Conservation (phyloP, 2,113 vertebrate genomes). For the Maccullochella peelii region DNA sequence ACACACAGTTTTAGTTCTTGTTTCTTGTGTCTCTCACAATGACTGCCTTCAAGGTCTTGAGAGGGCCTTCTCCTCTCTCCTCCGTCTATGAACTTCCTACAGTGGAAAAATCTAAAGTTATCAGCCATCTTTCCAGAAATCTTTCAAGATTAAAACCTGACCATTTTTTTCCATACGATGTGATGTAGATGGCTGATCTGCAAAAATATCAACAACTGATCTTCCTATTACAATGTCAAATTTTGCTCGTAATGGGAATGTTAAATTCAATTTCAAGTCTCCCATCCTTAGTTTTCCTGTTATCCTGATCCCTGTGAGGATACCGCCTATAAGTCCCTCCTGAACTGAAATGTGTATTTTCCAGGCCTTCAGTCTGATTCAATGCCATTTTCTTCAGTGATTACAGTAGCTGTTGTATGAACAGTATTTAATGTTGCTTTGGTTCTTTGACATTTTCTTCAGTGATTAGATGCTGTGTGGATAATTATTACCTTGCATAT, state of each 20-base stretch:
- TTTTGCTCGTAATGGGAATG: background rate
- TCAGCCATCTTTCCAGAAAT: background rate
- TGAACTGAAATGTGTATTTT: background rate
- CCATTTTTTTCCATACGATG: background rate
- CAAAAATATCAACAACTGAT: too few species aligned
- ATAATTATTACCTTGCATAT: slow-evolving; percentile 19
- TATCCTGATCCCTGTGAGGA: background rate
- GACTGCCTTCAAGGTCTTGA: background rate
- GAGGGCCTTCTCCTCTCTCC: too few species aligned
- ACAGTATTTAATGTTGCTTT: slow-evolving; percentile 7
- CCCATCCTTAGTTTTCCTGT: background rate
- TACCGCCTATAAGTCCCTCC: background rate
- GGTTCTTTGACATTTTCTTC: slow-evolving; percentile 27
- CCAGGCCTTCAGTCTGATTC: background rate
- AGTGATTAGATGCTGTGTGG: slow-evolving; percentile 14
- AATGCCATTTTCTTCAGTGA: slow-evolving; percentile 34
- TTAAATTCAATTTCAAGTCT: background rate
- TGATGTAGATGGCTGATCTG: too few species aligned
- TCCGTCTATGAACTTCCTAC: background rate
- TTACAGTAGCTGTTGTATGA: background rate
- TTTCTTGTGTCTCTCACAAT: background rate
- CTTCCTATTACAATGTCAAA: background rate
- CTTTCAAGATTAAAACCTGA: background rate
- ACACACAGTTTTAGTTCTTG: background rate
- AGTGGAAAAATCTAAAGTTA: background rate